A percentile compares a stretch with the other conserved stretches of the same genome.
These are phyloP conservation scores for Drosophila kepulauana DNA, from an alignment of 1,140 invertebrate species.

Conservation along the genomic window DNA sequence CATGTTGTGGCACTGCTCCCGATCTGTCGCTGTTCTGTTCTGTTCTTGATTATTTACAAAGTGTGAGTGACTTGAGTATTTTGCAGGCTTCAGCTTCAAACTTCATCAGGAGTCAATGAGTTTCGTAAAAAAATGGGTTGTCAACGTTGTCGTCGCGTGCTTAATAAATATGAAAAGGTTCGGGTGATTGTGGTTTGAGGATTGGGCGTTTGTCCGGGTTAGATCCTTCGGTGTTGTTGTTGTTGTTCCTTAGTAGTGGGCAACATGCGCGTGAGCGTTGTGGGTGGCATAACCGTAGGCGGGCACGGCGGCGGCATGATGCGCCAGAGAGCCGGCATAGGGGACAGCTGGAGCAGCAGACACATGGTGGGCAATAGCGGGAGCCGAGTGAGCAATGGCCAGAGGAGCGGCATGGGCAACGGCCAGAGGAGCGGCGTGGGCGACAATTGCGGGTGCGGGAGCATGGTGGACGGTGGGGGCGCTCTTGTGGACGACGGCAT, in stretches of 20 bases:
- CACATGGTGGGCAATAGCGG: constrained; percentile 75
- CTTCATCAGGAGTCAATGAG: constrained; percentile 92
- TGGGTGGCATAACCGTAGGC: constrained; percentile 76
- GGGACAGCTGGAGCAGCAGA: constrained; percentile 71
- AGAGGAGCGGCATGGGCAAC: constrained; percentile 62
- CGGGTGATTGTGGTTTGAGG: constrained; percentile 83
- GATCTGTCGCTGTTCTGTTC: constrained; percentile 9
- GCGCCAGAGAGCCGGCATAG: constrained; percentile 74
- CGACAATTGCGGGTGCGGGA: constrained; percentile 51
- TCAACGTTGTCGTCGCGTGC: constrained; percentile 91
- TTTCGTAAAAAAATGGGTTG: constrained; percentile 46
- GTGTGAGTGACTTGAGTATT: constrained; percentile 88
- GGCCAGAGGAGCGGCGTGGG: constrained; percentile 59
- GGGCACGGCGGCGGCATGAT: constrained; percentile 71
- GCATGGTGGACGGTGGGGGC: constrained; percentile 79
- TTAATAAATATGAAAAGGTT: constrained; percentile 95
- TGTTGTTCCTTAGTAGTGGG: constrained; percentile 68
- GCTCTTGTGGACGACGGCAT: constrained; percentile 85
- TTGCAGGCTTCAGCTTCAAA: constrained; percentile 86
- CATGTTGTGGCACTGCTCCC: constrained; percentile 11
- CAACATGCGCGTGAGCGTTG: constrained; percentile 75
- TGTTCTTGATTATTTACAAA: constrained; percentile 51
- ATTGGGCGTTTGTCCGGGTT: neutral
- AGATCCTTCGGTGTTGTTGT: neutral
- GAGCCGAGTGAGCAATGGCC: constrained; percentile 53